Conservation (phyloP, 2,113 vertebrate species). For the Lamprotornis superbus region DNA sequence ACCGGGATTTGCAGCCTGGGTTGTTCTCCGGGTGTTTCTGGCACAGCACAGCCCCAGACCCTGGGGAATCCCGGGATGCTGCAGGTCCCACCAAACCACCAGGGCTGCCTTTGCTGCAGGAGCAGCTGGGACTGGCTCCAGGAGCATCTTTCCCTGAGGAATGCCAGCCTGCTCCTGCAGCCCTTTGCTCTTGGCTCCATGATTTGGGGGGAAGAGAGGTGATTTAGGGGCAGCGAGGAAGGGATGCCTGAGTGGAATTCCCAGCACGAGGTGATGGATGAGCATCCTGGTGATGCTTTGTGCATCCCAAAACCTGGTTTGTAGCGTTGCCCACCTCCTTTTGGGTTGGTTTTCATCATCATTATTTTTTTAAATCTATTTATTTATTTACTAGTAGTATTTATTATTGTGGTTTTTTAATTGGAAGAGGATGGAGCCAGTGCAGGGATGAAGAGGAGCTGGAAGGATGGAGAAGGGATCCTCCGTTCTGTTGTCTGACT, state of each 20-base stretch:
- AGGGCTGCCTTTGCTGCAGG: background rate
- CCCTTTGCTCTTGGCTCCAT: background rate
- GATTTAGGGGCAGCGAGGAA: background rate
- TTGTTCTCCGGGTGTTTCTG: background rate
- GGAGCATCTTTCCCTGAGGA: background rate
- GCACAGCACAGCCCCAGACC: background rate
- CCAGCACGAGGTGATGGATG: background rate
- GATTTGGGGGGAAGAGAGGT: background rate
- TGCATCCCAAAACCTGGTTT: background rate
- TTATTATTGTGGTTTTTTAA: background rate
- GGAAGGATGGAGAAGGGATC: background rate
- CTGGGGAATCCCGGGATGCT: background rate
- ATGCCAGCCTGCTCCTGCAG: rapidly evolving
- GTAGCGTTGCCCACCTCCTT: background rate
- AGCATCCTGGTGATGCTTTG: background rate
- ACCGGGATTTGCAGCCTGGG: background rate
- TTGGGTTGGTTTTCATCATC: background rate
- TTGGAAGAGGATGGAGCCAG: background rate
- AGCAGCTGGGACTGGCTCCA: rapidly evolving
- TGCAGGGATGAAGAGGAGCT: background rate
- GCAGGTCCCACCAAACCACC: rapidly evolving
- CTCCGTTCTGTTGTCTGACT: background rate
- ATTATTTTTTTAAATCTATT: background rate
- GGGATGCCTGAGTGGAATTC: background rate
- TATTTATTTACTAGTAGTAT: too few species aligned